Evolutionary conservation across 1,140 invertebrate species (phyloP), one percentile per base, ranked within the genome.

Genomic region (Drosophila sechellia): DNA sequence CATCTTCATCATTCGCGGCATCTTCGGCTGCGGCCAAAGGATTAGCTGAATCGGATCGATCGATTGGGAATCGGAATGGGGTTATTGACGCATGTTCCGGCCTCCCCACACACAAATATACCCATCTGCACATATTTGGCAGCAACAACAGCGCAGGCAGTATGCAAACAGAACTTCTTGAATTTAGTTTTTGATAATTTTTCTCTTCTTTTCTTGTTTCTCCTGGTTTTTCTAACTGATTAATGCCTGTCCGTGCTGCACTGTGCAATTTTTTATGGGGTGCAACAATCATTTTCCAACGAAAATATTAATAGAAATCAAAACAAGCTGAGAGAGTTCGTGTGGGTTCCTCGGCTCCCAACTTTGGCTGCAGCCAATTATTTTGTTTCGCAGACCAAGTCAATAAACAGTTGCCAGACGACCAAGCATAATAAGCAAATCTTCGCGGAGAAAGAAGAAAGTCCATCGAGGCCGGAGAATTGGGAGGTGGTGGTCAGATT

Each of bases 261-360:
- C 49, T 43, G 46, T 60, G 52, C 52, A 52, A n/a, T 39, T 77
- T 85, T 81, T 87, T 81, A 86, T 79, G 70, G 83, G 79, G 66
- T 87, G 83, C 72, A 66, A 79, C 65, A 89, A 87, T 84, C 81
- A 73, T 79, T 83, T 71, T 83, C 61, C 84, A 83, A 83, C 65
- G 79, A 86, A 86, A 87, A 87, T 89, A 87, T 79, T 84, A 89
- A 87, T 84, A 89, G 84, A 89, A 87, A 87, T 68, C 64, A 89
- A 89, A 87, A 87, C 84, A 87, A 70, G 75, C 39, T 25, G 53
- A 45, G 48, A 53, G 70, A 77, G 70, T 79, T 79, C 65, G 75
- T 83, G 80, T 79, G 76, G 42, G 75, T 73, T 70, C 64, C 42
- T 17, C 12, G 22, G 22, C 25, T 20, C 43, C 25, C 25, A 59